Conservation (phyloP, 2,888 invertebrate genomes). For the Drosophila falleni region DNA sequence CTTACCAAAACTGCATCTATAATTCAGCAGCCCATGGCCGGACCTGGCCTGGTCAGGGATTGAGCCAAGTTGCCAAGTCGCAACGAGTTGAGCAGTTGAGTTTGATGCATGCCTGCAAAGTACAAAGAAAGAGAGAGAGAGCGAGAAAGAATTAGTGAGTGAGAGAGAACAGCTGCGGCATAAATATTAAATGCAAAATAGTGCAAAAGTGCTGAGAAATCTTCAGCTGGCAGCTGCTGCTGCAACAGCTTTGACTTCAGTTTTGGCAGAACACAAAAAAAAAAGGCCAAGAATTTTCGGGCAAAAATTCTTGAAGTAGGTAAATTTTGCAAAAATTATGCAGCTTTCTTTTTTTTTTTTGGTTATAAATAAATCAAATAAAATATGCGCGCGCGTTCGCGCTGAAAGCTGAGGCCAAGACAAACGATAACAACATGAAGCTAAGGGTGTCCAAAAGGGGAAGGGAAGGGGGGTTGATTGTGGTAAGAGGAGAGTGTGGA, state of each 20-base stretch:
- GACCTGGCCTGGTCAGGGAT: conserved; percentile 75
- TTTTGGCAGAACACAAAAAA: conserved; percentile 1
- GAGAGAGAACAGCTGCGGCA: conserved; percentile 54
- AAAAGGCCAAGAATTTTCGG: conserved; percentile 7
- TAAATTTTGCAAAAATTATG: conserved; percentile 77
- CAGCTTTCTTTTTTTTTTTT: conserved; percentile 43
- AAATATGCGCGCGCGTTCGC: conserved; percentile 81
- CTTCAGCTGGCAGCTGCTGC: conserved; percentile 55
- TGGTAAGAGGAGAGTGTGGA: neutral
- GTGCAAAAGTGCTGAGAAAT: conserved; percentile 62
- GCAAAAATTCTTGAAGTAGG: conserved; percentile 56
- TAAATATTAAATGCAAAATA: conserved; percentile 80
- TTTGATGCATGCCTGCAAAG: conserved; percentile 79
- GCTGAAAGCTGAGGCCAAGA: conserved; percentile 73
- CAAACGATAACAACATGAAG: conserved; percentile 53
- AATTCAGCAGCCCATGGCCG: conserved; percentile 77
- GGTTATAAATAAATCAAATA: conserved; percentile 80
- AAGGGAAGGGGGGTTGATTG: neutral
- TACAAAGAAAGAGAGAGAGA: conserved; percentile 29
- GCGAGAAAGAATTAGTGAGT: conserved; percentile 1
- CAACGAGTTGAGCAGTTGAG: conserved; percentile 77
- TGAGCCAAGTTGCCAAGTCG: conserved; percentile 74
- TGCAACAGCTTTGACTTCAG: conserved; percentile 36
- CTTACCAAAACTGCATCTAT: conserved; percentile 82
- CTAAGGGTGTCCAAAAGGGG: conserved; percentile 7